Evolutionary conservation across 2,113 vertebrate genomes (phyloP), one percentile per base, ranked within the genome.

Genomic region (Acanthochromis polyacanthus): DNA sequence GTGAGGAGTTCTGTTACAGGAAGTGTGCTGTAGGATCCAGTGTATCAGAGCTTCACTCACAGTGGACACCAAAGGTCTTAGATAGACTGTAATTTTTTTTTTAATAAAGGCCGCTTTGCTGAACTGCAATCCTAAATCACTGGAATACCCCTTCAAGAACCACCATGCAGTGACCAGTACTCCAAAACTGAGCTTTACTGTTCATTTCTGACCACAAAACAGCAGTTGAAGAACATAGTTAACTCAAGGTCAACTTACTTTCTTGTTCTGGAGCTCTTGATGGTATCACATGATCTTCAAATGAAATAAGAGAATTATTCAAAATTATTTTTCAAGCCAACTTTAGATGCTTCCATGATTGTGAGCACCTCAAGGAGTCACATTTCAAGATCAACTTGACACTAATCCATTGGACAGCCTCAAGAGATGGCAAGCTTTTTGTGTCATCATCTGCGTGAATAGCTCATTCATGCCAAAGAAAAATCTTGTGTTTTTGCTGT

Each of bases 181-280:
- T 55, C 17, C 40, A 15, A 56, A 56, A 9, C 4, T 32, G 14
- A 40, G n/a, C 28, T 23, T 23, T 20, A 43, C 30, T 48, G 46
- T 63, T 64, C 43, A 20, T 22, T 36, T 32, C 51, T 43, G 22
- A 72, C 53, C 15, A 58, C 57, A 20, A 58, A 45, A 25, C 58
- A 32, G 10, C 36, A 17, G 12, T 28, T 43, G 1, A 51, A 48
- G 63, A 63, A 53, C 5, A 4, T 43, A 53, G 22, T 32, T 25
- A 25, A 16, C 5, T 46, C 20, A 61, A 55, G 56, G 12, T 59
- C 50, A 30, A 20, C 4, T 50, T 19, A 12, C 32, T 61, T 46
- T 4, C 10, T 32, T 23, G 20, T 16, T 40, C 38, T 53, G 38
- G 57, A 48, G 25, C 40, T 75, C 55, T 48, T 15, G 40, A 19